Evolutionary conservation across 2,113 vertebrate species (phyloP).

Genomic region (Toxotes chatareus): DNA sequence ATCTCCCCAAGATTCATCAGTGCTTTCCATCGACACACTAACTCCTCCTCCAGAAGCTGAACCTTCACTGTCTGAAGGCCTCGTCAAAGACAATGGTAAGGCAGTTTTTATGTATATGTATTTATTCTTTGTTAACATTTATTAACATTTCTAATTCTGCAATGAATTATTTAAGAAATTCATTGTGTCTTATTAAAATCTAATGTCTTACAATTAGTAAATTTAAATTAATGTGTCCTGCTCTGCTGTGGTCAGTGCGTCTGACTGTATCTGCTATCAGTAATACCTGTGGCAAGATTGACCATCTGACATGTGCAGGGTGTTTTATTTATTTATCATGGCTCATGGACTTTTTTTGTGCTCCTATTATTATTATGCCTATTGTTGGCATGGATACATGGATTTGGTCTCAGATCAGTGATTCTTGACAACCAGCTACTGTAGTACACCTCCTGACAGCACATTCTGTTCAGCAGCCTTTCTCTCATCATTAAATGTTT

Average conservation of each 20-base stretch:
- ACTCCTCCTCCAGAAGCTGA: constrained; percentile 83
- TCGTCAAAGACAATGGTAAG: constrained; percentile 69
- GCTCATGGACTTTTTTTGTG: background rate
- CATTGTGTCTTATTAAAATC: background rate
- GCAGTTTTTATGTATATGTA: background rate
- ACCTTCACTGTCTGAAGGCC: constrained; percentile 48
- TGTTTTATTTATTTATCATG: background rate
- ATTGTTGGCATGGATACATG: background rate
- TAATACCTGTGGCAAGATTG: too few species aligned
- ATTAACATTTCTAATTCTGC: background rate
- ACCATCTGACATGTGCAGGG: background rate
- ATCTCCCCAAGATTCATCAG: constrained; percentile 65
- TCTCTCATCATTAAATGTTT: background rate
- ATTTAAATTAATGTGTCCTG: too few species aligned
- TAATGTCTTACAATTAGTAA: too few species aligned
- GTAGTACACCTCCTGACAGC: background rate
- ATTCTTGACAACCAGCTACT: background rate
- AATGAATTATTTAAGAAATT: background rate
- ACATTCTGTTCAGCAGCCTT: background rate
- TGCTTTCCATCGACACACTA: constrained; percentile 80
- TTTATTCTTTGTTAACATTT: too few species aligned
- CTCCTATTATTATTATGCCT: background rate
- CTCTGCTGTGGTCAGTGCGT: too few species aligned
- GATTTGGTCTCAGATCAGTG: background rate
- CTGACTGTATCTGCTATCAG: background rate